Evolutionary conservation across 2,888 invertebrate genomes (phyloP).

Genomic region (Pristionchus exspectatus): DNA sequence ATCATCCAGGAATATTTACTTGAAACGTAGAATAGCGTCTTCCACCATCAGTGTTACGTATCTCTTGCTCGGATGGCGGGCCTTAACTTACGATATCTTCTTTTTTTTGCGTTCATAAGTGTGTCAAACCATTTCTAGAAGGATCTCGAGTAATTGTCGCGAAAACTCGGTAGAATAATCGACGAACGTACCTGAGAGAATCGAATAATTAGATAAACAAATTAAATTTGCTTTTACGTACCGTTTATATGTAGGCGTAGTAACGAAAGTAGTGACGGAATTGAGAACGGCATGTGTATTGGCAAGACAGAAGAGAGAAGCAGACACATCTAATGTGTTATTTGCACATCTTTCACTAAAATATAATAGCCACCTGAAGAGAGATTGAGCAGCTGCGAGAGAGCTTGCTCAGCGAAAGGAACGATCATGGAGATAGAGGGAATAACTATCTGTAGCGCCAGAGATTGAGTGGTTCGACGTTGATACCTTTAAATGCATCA

Average conservation of each 20-base stretch:
- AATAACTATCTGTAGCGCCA: conserved; percentile 33
- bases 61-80: background rate
- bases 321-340: conserved; percentile 9
- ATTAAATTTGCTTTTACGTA: background rate
- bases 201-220: background rate
- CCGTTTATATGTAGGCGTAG: conserved; percentile 23
- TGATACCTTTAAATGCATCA: background rate
- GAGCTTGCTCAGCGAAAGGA: conserved; percentile 34
- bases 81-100: background rate
- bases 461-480: conserved; percentile 3
- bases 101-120: background rate
- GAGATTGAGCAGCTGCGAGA: background rate
- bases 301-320: conserved; percentile 1
- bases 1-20: conserved; percentile 9
- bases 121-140: background rate
- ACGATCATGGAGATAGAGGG: conserved; percentile 39
- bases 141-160: background rate
- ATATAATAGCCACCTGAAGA: background rate
- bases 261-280: conserved; percentile 9
- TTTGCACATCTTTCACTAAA: background rate
- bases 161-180: background rate
- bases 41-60: background rate
- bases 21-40: conserved; percentile 13
- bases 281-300: conserved; percentile 47
- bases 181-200: background rate